Conservation (phyloP, 2,888 invertebrate species). For the Drosophila rellima region DNA sequence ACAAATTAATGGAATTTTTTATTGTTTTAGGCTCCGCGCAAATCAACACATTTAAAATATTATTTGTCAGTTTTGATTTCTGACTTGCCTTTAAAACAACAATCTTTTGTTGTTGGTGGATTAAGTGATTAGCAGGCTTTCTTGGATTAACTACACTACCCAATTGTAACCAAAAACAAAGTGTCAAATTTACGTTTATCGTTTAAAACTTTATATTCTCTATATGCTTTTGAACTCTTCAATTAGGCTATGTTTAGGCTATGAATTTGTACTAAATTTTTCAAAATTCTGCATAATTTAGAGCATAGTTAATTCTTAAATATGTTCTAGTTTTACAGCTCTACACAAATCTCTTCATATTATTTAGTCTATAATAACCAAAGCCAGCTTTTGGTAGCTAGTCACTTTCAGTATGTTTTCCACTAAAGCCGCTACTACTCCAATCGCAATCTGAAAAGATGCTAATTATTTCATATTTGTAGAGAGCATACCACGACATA, state of each 20-base stretch:
- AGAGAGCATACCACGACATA: conserved; percentile 35
- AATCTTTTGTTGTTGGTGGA: background rate
- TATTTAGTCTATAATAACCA: background rate
- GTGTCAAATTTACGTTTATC: too few relatives aligned
- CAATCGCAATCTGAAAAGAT: conserved; percentile 20
- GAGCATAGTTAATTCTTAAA: too few relatives aligned
- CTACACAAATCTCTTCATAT: background rate
- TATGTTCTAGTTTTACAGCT: too few relatives aligned
- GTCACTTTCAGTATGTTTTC: conserved; percentile 7
- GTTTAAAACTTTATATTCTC: too few relatives aligned
- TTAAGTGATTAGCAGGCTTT: background rate
- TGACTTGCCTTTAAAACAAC: background rate
- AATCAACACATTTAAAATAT: conserved; percentile 5
- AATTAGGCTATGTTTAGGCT: too few relatives aligned
- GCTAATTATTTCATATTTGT: conserved; percentile 46
- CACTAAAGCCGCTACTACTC: conserved; percentile 1
- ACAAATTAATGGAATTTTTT: conserved; percentile 18
- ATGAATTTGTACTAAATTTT: too few relatives aligned
- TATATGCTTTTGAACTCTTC: too few relatives aligned
- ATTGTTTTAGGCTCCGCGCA: background rate
- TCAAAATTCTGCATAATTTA: too few relatives aligned
- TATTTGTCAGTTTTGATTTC: conserved; percentile 7
- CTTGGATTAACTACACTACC: background rate
- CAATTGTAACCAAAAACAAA: too few relatives aligned
- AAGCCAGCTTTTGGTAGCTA: background rate